These are phyloP conservation scores for Gastrophryne carolinensis DNA, from an alignment of 2,797 vertebrate genomes.

Conservation along the genomic window DNA sequence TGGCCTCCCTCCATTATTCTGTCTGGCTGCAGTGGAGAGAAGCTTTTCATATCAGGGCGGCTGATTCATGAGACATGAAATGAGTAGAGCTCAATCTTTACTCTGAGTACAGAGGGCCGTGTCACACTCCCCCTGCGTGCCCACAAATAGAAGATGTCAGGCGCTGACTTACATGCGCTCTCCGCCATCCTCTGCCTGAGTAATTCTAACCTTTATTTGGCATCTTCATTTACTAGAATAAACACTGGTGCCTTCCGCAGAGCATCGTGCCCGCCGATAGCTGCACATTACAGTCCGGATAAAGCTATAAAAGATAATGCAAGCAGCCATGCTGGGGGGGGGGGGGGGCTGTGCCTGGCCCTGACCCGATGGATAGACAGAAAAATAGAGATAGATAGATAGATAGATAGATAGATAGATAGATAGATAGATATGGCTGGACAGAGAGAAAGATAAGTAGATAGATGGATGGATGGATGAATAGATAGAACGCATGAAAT, in stretches of 20 bases:
- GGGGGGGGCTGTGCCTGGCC: background rate
- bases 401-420: too few species aligned
- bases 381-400: background rate
- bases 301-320: slow-evolving; percentile 17
- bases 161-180: slow-evolving; percentile 40
- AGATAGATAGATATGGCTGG: too few species aligned
- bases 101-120: slow-evolving; percentile 40
- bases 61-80: slow-evolving; percentile 53
- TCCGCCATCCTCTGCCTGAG: slow-evolving; percentile 41
- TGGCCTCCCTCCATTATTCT: slow-evolving; percentile 3
- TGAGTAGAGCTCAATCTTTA: slow-evolving; percentile 49
- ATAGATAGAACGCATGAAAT: too few species aligned
- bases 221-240: slow-evolving; percentile 52
- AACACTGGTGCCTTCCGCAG: slow-evolving; percentile 35
- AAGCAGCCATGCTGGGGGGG: background rate
- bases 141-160: slow-evolving; percentile 51
- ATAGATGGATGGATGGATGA: too few species aligned
- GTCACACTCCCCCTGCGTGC: slow-evolving; percentile 37
- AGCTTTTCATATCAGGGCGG: slow-evolving; percentile 35
- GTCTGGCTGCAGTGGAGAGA: slow-evolving; percentile 9
- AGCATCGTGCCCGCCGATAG: slow-evolving; percentile 20
- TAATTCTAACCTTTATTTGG: slow-evolving; percentile 53
- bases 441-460: too few species aligned
- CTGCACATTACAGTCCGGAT: slow-evolving; percentile 11
- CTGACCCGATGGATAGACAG: background rate